Conservation (phyloP, 2,888 invertebrate genomes). For the Andrena chrysosceles region DNA sequence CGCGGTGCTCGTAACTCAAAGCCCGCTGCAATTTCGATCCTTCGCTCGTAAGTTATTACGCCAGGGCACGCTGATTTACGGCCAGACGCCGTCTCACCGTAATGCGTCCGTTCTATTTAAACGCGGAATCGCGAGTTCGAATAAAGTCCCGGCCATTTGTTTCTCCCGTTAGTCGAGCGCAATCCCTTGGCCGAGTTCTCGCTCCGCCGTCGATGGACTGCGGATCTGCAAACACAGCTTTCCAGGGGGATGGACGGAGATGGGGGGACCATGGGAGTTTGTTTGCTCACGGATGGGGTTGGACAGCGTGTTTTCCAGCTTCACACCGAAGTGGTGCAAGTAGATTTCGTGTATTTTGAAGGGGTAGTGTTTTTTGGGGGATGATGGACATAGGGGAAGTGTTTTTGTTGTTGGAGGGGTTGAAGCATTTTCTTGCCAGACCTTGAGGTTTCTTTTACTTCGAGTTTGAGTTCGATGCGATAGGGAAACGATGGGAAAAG, state of each 20-base stretch:
- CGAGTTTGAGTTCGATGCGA: too few species aligned
- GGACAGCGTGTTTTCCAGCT: neutral
- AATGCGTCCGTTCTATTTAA: constrained; percentile 38
- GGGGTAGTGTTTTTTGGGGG: neutral
- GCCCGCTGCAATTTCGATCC: constrained; percentile 37
- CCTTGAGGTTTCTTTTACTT: too few species aligned
- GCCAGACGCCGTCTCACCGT: constrained; percentile 10
- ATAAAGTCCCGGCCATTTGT: constrained; percentile 15
- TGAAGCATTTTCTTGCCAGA: too few species aligned
- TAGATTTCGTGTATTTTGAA: neutral
- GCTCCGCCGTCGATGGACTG: neutral
- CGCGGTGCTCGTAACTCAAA: constrained; percentile 34
- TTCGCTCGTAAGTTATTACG: constrained; percentile 26
- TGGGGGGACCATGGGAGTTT: neutral
- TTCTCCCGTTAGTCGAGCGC: neutral
- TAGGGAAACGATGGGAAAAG: neutral
- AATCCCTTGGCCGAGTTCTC: neutral
- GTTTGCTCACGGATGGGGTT: neutral
- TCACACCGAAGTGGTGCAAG: neutral
- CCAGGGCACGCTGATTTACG: constrained; percentile 41
- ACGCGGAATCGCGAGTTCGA: constrained; percentile 17
- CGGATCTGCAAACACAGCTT: neutral
- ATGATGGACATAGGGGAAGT: neutral
- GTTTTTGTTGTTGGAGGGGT: too few species aligned
- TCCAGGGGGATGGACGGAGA: neutral